Evolutionary conservation across 2,797 vertebrate genomes (phyloP), one percentile per base, ranked within the genome.

Genomic region (Threskiornis aethiopicus): DNA sequence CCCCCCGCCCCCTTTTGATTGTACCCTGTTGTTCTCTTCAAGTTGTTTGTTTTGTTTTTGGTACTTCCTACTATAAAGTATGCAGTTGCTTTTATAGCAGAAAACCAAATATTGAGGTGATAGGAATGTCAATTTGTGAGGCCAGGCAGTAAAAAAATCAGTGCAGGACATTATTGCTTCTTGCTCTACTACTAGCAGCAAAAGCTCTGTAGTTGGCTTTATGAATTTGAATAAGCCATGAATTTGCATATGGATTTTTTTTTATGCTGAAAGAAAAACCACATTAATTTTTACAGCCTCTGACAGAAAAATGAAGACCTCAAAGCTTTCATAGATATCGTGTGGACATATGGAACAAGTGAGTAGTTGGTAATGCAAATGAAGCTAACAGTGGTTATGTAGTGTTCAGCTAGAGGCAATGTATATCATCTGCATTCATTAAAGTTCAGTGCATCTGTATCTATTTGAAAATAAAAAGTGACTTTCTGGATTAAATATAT

Each of bases 271-370:
- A 70, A 92, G 58, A 46, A 73, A 66, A 84, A 81, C 35, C 25
- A 70, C 22, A 58, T 67, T 84, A 90, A 72, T 83, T 52, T 92
- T 93, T 93, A 94, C 22, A 90, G 67, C 52, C 52, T 92, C 59
- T 96, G 92, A 95, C 84, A 97, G 84, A 72, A 96, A 94, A 73
- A 95, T 95, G 84, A 96, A 96, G 82, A 89, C 84, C 87, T 90
- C 67, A 84, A 69, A 83, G 35, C 83, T 87, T 95, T 93, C 37
- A 64, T 46, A 94, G 58, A 55, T 84, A 87, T 83, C 64, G 21
- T 75, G 59, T 73, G 84, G 91, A 96, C 88, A 92, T 83, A 89
- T 75, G 89, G 93, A 96, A 51, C 42, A 66, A 95, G 47, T 61
- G 70, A 81, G 71, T 85, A 80, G 82, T 8, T 84, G 81, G 14